Conservation (phyloP, 2,888 invertebrate species). For the Pandemis corylana region DNA sequence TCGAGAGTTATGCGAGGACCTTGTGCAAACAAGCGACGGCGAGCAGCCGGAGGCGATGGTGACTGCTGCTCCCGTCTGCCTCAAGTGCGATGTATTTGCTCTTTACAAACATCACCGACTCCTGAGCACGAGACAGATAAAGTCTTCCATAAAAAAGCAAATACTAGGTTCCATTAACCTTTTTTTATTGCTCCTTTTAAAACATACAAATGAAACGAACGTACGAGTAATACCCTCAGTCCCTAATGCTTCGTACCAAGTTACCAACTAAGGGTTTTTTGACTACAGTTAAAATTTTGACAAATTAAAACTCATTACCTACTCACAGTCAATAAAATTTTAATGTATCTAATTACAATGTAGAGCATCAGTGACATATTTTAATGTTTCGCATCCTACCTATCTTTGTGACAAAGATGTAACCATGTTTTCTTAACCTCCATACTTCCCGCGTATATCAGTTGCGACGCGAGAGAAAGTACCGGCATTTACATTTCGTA, state of each 20-base stretch:
- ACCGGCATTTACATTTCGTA: conserved; percentile 71
- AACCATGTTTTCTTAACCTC: conserved; percentile 81
- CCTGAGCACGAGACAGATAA: conserved; percentile 64
- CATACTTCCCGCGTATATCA: conserved; percentile 71
- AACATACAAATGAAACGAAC: not conserved
- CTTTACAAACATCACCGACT: conserved; percentile 72
- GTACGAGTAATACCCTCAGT: too few relatives aligned
- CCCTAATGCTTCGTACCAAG: not conserved
- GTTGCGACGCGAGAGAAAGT: conserved; percentile 78
- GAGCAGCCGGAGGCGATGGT: conserved; percentile 49
- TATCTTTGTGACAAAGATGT: conserved; percentile 63
- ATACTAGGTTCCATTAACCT: conserved; percentile 52
- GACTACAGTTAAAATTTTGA: not conserved
- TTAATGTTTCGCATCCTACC: conserved; percentile 61
- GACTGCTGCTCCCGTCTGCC: conserved; percentile 62
- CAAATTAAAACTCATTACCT: too few relatives aligned
- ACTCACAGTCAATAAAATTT: not conserved
- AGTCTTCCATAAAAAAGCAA: conserved; percentile 61
- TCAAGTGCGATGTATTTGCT: conserved; percentile 77
- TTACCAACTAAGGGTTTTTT: not conserved
- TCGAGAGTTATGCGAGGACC: conserved; percentile 76
- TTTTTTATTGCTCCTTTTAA: conserved; percentile 27
- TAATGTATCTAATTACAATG: not conserved
- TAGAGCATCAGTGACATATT: conserved; percentile 48
- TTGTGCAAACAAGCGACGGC: conserved; percentile 63